Base-by-base conservation (phyloP, 2,888 invertebrate species). In the Drosophila atripex region DNA sequence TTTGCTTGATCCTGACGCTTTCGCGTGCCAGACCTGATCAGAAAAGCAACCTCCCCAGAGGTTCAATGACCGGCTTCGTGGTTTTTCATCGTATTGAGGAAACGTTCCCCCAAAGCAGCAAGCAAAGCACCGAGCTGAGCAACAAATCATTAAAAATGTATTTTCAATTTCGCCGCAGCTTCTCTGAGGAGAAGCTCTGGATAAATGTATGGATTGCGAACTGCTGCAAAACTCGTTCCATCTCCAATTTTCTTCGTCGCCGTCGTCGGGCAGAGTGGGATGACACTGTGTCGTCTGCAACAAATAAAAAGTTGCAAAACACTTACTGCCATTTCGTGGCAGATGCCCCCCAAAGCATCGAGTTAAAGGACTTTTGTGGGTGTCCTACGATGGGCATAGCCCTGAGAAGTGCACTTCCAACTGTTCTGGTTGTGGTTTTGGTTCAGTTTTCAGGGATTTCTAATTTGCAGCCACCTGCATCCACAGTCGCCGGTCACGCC, bases 111-210 rank as follows among this genome's bases (percentile, higher is more conserved):
- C 59, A 59, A 47, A 60, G 46, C 73, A 71, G 69, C 83, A 64
- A 77, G 76, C 77, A 78, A 76, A 69, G 77, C 77, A 60, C 66
- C 53, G 73, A 66, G 51, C 78, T 66, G 50, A 79, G 84, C 76
- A 71, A 77, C 80, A 80, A 77, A 85, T 82, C 86, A 84, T 84
- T 84, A 84, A 84, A 84, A 86, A 84, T 84, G 73, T 73, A 84
- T 84, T 84, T 84, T 86, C 86, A 84, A 84, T 84, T 83, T 84
- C 75, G 77, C 73, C 59, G 73, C 78, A 75, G 79, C 71, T 28
- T 69, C 41, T 38, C n/a, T 56, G 39, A 41, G 21, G 45, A 41
- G 28, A 52, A 28, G 28, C 28, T 28, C 28, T 28, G 30, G 16
- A 18, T 25, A 39, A 58, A 39, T 55, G 54, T 12, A 21, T 18